Evolutionary conservation across 2,797 vertebrate species (phyloP), one percentile per base, ranked within the genome.

Genomic region (Muraenolepis orangiensis): DNA sequence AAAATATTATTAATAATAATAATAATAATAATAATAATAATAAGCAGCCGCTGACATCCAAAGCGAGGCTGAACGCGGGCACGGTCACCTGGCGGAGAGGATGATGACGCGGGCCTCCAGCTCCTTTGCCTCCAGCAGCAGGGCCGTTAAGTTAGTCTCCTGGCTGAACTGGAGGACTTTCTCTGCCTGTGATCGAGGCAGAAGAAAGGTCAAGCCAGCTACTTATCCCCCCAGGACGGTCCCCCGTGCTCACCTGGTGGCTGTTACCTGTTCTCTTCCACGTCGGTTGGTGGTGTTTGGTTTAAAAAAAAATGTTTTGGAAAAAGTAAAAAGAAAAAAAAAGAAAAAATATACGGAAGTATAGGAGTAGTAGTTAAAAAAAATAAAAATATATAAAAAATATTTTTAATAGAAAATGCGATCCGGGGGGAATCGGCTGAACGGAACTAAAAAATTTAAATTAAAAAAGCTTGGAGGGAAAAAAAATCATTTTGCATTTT

Each of bases 141-240:
- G 92, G 2, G 97, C 96, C 0, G 98, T 98, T 94, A 99, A 94
- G 7, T 99, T 99, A 94, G 97, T 99, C 89, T 98, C 98, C 2
- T 98, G 97, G 89, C 96, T 98, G 90, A 99, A 99, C 92, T 99
- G 98, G 91, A 99, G 96, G 90, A 98, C 96, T 95, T 99, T 99
- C 94, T 99, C 98, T 78, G 98, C 97, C 98, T 99, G 96, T 86
- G 94, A 94, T 97, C 83, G 80, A 94, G 90, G 89, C 94, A 94
- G 77, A 82, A 86, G 94, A 92, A 91, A 91, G 95, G 95, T 92
- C 88, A 42, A 84, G 87, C 85, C 89, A 88, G 88, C 88, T 78
- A 86, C 83, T 84, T 89, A 89, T 83, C 92, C 92, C 91, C 84
- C 81, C 88, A 72, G 92, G 94, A 94, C 90, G n/a, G n/a, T n/a